Evolutionary conservation across 1,140 invertebrate species (phyloP).

Genomic region (Ips nitidus): DNA sequence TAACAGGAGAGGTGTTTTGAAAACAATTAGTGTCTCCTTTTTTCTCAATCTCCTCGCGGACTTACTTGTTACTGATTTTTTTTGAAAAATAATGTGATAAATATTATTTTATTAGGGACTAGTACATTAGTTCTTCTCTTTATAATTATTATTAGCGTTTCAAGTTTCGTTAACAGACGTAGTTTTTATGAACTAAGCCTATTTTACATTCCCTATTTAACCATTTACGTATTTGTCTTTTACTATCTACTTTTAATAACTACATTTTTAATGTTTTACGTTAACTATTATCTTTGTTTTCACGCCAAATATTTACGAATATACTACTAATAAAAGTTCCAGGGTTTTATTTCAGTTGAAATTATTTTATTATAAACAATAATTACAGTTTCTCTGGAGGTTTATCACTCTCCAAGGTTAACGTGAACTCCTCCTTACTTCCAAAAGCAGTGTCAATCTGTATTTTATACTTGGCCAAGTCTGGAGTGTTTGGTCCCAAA

Average conservation of each 20-base stretch:
- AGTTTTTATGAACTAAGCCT: conserved; percentile 21
- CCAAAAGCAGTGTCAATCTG: not conserved
- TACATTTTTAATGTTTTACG: conserved; percentile 30
- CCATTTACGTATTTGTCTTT: conserved; percentile 26
- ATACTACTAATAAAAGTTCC: too few relatives aligned
- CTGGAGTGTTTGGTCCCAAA: conserved; percentile 38
- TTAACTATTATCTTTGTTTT: conserved; percentile 25
- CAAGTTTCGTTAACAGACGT: not conserved
- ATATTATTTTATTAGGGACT: conserved; percentile 15
- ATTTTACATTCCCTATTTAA: not conserved
- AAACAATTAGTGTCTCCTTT: too few relatives aligned
- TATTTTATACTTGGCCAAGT: conserved; percentile 23
- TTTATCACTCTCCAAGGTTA: too few relatives aligned
- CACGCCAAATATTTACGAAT: too few relatives aligned
- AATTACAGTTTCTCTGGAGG: too few relatives aligned
- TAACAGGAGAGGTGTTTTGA: too few relatives aligned
- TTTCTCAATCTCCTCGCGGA: too few relatives aligned
- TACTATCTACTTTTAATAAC: conserved; percentile 25
- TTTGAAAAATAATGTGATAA: conserved; percentile 33
- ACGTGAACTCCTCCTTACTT: too few relatives aligned
- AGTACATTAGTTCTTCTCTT: conserved; percentile 19
- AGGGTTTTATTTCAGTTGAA: too few relatives aligned
- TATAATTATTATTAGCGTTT: conserved; percentile 16
- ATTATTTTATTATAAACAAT: too few relatives aligned
- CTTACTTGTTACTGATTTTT: not conserved